Conservation (phyloP, 1,140 invertebrate genomes). For the Liolophura sinensis region DNA sequence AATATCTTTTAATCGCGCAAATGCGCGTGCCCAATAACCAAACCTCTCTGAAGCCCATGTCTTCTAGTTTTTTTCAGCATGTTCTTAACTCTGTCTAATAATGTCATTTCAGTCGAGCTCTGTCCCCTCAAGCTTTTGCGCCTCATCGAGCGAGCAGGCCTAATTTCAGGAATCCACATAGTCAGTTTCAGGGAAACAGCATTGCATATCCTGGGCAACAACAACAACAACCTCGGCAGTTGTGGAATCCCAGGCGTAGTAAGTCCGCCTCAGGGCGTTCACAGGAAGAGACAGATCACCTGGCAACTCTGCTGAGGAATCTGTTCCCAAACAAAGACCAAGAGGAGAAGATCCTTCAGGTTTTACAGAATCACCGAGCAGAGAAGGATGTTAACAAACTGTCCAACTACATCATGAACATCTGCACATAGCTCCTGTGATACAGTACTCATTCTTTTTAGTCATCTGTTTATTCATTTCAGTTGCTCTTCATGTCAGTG, state of each 20-base stretch:
- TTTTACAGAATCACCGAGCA: conserved; percentile 28
- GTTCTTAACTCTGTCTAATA: neutral
- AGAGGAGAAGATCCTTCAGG: conserved; percentile 19
- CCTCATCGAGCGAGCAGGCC: neutral
- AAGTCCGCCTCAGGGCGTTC: neutral
- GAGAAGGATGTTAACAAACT: conserved; percentile 36
- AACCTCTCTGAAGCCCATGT: too few relatives aligned
- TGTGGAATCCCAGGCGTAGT: neutral
- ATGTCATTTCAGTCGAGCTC: neutral
- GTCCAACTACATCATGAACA: conserved; percentile 28
- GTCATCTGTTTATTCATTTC: too few relatives aligned
- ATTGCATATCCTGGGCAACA: neutral
- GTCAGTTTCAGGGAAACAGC: too few relatives aligned
- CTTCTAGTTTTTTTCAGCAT: too few relatives aligned
- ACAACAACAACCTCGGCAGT: neutral
- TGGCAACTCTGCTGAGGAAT: conserved; percentile 23
- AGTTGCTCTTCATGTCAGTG: too few relatives aligned
- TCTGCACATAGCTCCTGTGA: too few relatives aligned
- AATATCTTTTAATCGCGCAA: too few relatives aligned
- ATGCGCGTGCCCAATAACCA: too few relatives aligned
- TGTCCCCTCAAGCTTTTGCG: neutral
- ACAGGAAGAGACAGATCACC: conserved; percentile 18
- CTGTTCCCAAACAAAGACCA: conserved; percentile 32
- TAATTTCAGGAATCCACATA: too few relatives aligned
- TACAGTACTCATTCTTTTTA: too few relatives aligned